Evolutionary conservation across 2,797 vertebrate genomes (phyloP), one percentile per base, ranked within the genome.

Genomic region (Melopsittacus undulatus): DNA sequence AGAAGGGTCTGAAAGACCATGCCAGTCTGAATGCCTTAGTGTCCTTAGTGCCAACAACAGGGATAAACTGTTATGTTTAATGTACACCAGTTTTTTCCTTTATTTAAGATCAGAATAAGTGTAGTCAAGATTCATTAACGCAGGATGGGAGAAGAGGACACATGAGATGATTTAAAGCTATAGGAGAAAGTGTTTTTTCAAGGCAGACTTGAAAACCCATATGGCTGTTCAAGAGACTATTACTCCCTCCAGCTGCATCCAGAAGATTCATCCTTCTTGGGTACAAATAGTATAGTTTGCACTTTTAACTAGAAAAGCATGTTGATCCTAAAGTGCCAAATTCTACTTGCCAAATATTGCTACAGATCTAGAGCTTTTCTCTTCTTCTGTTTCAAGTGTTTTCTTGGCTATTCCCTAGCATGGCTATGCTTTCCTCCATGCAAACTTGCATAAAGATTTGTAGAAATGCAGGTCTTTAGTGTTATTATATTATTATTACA

Each of bases 261-360:
- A 67, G 27, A 67, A 77, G 90, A 82, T 42, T 89, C 83, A 77
- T 64, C 52, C 80, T 83, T 51, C 89, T 64, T 88, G 94, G 81
- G 96, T 95, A 92, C 83, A 82, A 67, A 79, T 2, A 76, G 61
- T 81, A 56, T 45, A 36, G 73, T 46, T 94, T 91, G 70, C 80
- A 74, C 85, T 90, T 70, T 42, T 95, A 95, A 94, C 91, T 94
- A 67, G 74, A 90, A 96, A 95, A 95, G 82, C 74, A 91, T 96
- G 92, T 88, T 45, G 77, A 49, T 79, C 63, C 87, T 67, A 32
- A 70, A 70, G 87, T 82, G 95, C 96, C 96, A 96, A 87, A 75
- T 52, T 72, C 59, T 83, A 17, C 74, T 79, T 95, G 89, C 87
- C 95, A 96, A 77, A 89, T 56, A 27, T 54, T 94, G 91, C 90